Evolutionary conservation across 2,888 invertebrate species (phyloP).

Genomic region (Epinotia bilunana): DNA sequence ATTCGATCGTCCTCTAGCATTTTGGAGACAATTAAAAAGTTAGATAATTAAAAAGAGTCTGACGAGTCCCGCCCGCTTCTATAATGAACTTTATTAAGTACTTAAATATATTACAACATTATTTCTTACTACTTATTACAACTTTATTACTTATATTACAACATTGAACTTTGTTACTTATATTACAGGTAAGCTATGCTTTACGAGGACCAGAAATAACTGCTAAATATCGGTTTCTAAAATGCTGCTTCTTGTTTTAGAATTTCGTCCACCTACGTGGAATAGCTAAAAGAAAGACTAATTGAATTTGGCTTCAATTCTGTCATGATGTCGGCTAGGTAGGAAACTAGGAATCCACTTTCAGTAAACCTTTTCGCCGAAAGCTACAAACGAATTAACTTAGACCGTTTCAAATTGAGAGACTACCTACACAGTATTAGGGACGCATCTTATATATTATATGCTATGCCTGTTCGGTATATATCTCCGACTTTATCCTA

Average conservation of each 20-base stretch:
- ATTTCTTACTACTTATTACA: no score
- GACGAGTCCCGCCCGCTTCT: not conserved
- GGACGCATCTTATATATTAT: not conserved
- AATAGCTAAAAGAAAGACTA: not conserved
- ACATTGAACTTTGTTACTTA: no score
- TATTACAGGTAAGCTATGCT: no score
- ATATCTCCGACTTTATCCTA: not conserved
- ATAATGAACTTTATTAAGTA: constrained; percentile 4
- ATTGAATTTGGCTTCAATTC: no score
- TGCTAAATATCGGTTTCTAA: not conserved
- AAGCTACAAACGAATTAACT: no score
- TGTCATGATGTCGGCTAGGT: no score
- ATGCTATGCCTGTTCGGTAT: not conserved
- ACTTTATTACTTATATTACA: no score
- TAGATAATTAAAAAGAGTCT: constrained; percentile 32
- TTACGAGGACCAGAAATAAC: not conserved
- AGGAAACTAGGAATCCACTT: no score
- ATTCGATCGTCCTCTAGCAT: constrained; percentile 6
- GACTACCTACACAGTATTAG: no score
- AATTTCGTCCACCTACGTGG: not conserved
- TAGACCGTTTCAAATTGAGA: no score
- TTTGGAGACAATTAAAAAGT: constrained; percentile 37
- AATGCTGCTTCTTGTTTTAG: not conserved
- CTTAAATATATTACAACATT: not conserved
- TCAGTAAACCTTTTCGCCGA: no score